A percentile compares a stretch with the other conserved stretches of the same genome.
phyloP scores from a whole-genome alignment of 1,140 invertebrate genomes.

The Drosophila nikananu region DNA sequence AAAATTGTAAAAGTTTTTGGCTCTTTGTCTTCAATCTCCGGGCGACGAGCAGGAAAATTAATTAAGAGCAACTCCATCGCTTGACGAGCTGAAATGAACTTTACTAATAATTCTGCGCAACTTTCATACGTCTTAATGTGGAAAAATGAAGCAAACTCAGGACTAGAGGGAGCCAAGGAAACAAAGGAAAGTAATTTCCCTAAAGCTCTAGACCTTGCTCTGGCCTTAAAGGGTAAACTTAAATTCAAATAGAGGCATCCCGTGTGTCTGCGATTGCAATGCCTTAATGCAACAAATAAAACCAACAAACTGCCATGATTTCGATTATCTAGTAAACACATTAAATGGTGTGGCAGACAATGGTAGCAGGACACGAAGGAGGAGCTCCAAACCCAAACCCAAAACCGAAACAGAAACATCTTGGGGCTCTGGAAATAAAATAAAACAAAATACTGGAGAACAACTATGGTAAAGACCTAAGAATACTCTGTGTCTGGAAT shows the following conservation, averaged over 20 bases:
- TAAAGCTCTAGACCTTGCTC: not conserved
- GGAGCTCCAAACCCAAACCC: not conserved
- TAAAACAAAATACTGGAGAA: not conserved
- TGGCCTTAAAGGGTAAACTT: constrained; percentile 1
- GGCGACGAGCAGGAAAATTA: too few species aligned
- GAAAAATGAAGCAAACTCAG: too few species aligned
- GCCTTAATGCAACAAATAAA: constrained; percentile 65
- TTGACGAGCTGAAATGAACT: too few species aligned
- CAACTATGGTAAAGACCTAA: not conserved
- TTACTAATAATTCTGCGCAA: too few species aligned
- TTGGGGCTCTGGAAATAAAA: constrained; percentile 14
- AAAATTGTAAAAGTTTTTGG: too few species aligned
- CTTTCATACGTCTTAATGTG: too few species aligned
- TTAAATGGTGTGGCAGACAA: constrained; percentile 80
- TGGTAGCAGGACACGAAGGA: constrained; percentile 37
- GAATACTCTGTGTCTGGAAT: not conserved
- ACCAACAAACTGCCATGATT: constrained; percentile 59
- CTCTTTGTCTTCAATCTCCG: too few species aligned
- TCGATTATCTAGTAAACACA: constrained; percentile 82
- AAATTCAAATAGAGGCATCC: not conserved
- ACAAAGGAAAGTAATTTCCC: too few species aligned
- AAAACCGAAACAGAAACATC: constrained; percentile 28
- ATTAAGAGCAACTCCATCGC: too few species aligned
- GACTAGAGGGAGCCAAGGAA: too few species aligned
- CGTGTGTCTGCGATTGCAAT: constrained; percentile 37